Percentiles rank a stretch among this genome's conserved stretches.
Evolutionary conservation across 2,113 vertebrate genomes (phyloP).

Genomic region (Chinchilla lanigera): DNA sequence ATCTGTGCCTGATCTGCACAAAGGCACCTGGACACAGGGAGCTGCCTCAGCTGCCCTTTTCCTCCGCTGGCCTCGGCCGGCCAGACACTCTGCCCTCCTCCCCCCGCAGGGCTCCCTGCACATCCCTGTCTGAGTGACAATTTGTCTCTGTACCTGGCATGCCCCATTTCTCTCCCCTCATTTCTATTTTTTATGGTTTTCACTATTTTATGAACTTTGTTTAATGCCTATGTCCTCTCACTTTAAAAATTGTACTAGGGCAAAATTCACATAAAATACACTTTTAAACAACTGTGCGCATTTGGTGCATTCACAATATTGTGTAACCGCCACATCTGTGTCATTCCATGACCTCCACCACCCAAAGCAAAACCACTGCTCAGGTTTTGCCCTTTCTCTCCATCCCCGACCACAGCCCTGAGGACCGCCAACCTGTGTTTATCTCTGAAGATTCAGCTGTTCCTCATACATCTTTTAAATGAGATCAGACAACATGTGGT

Average conservation of each 20-base stretch:
- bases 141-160: background rate
- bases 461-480: background rate
- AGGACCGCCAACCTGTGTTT: too few species aligned
- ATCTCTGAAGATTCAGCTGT: background rate
- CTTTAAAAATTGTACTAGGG: background rate
- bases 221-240: background rate
- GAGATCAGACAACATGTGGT: background rate
- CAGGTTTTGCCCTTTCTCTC: background rate
- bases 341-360: background rate
- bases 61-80: background rate
- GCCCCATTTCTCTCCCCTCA: too few species aligned
- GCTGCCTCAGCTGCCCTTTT: rapidly evolving
- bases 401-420: rapidly evolving
- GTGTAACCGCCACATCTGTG: too few species aligned
- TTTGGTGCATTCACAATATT: background rate
- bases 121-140: background rate
- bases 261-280: background rate
- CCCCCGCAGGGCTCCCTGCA: background rate
- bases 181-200: background rate
- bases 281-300: background rate
- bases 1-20: background rate
- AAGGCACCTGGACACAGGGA: background rate
- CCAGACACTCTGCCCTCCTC: background rate
- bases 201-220: background rate
- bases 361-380: background rate